Conservation (phyloP, 2,113 vertebrate species). For the Notarius lentiginosus region DNA sequence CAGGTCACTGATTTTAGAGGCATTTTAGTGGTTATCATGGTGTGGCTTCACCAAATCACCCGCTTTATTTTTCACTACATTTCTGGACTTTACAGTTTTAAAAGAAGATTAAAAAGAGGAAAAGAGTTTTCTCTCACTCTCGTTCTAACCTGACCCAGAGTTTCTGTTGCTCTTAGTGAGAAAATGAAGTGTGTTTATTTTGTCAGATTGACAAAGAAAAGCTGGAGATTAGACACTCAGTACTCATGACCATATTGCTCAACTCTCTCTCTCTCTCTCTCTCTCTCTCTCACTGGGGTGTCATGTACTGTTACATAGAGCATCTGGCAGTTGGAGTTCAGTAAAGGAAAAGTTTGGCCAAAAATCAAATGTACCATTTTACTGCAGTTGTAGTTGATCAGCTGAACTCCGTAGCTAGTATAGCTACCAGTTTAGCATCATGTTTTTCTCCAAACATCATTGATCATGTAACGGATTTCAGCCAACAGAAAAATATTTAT, state of each 20-base stretch:
- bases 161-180: not conserved
- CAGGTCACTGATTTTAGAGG: too few species aligned
- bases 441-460: not conserved
- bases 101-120: not conserved
- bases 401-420: too few species aligned
- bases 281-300: conserved; percentile 42
- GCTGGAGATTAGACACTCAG: not conserved
- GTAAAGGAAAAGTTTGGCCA: conserved; percentile 39
- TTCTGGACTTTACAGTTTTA: not conserved
- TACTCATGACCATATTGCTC: not conserved
- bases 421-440: not conserved
- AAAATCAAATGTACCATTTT: not conserved
- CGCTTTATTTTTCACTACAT: not conserved
- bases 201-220: not conserved
- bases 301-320: conserved; percentile 52
- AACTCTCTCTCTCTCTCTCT: not conserved
- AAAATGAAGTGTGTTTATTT: conserved; percentile 25
- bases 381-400: not conserved
- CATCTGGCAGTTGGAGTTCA: conserved; percentile 46
- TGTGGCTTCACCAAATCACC: not conserved
- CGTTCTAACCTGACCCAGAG: not conserved
- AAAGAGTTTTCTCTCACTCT: not conserved
- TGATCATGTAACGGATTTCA: not conserved
- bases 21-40: not conserved
- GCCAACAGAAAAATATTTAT: not conserved